Percentiles rank a stretch among this genome's conserved stretches.
Conservation (phyloP, 2,797 vertebrate species). For the Tragopan temminckii region DNA sequence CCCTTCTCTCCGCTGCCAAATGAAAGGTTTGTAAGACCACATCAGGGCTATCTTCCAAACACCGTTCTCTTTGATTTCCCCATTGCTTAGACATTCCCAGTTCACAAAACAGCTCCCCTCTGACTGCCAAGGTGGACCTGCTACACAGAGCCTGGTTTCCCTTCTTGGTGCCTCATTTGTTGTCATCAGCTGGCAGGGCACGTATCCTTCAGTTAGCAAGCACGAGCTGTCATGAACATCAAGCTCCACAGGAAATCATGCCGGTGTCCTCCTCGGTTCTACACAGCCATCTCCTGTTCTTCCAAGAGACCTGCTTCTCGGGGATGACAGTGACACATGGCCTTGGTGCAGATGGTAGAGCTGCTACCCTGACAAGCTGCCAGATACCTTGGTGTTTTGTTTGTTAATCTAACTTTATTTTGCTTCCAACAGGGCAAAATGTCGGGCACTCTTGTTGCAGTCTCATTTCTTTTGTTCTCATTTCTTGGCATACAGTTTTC, state of each 20-base stretch:
- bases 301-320: constrained; percentile 40
- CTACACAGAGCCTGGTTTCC: background rate
- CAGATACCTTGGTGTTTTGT: constrained; percentile 52
- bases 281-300: constrained; percentile 49
- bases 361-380: constrained; percentile 28
- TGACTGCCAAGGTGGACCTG: background rate
- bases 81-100: rapidly evolving
- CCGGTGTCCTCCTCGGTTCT: constrained; percentile 44
- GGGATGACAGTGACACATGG: constrained; percentile 58
- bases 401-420: constrained; percentile 62
- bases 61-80: background rate
- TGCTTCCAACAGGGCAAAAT: constrained; percentile 35
- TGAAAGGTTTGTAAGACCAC: background rate
- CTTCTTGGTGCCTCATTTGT: background rate
- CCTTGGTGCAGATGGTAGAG: constrained; percentile 61
- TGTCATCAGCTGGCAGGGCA: background rate
- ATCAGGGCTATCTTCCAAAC: background rate
- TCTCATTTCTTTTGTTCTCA: constrained; percentile 19
- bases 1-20: background rate
- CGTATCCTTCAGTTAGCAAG: background rate
- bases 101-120: background rate
- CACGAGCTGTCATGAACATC: background rate
- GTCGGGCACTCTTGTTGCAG: background rate
- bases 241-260: constrained; percentile 5
- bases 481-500: constrained; percentile 43